phyloP scores from a whole-genome alignment of 2,113 vertebrate genomes.

The Lepisosteus osseus region DNA sequence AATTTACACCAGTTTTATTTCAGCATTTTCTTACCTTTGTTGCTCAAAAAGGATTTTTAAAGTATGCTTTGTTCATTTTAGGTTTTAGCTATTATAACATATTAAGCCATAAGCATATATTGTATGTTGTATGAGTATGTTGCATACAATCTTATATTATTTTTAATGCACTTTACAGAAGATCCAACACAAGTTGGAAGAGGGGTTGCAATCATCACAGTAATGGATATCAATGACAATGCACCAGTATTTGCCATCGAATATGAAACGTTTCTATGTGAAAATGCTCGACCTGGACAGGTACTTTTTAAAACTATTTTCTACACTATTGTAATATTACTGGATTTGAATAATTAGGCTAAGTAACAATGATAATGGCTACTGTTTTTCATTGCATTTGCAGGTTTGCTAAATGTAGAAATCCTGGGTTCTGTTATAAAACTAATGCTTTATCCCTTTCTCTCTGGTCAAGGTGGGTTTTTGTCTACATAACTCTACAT shows the following conservation, averaged over 20 bases:
- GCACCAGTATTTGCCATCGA: constrained; percentile 91
- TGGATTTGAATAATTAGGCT: constrained; percentile 5
- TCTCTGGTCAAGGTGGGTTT: neutral
- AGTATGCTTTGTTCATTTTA: too few relatives aligned
- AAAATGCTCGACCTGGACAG: constrained; percentile 83
- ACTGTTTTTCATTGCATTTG: constrained; percentile 14
- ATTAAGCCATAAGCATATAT: too few relatives aligned
- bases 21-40: too few relatives aligned
- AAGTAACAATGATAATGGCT: constrained; percentile 24
- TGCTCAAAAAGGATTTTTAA: too few relatives aligned
- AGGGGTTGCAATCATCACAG: constrained; percentile 79
- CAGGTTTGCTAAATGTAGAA: too few relatives aligned
- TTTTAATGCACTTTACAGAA: constrained; percentile 59
- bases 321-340: neutral
- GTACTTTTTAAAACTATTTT: constrained; percentile 48
- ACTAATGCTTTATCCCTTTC: constrained; percentile 30
- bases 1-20: too few relatives aligned
- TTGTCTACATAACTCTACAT: too few relatives aligned
- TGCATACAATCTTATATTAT: neutral
- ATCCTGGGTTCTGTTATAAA: constrained; percentile 16
- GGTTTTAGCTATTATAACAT: too few relatives aligned
- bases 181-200: constrained; percentile 87
- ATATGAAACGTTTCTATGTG: constrained; percentile 89
- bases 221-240: constrained; percentile 92
- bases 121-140: too few relatives aligned